These are phyloP conservation scores for Gorsachius goisagi DNA, from an alignment of 2,113 vertebrate species.

Conservation along the genomic window DNA sequence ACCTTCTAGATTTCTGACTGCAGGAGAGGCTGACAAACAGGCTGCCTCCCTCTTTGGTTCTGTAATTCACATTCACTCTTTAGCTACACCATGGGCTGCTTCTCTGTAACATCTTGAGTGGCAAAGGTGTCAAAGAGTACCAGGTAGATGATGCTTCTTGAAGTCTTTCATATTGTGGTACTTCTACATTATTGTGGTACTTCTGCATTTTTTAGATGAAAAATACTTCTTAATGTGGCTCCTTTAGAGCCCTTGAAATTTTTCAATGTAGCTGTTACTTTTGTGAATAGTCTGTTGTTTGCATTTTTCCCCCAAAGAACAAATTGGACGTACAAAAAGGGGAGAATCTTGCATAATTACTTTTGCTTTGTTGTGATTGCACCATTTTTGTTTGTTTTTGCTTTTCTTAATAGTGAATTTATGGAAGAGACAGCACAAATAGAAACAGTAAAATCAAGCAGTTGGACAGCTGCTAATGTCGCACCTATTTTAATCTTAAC, in stretches of 20 bases:
- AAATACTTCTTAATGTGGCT: background rate
- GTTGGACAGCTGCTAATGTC: background rate
- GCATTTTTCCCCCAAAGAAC: background rate
- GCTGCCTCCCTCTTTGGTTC: background rate
- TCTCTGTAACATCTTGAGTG: background rate
- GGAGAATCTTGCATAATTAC: background rate
- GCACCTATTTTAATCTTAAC: background rate
- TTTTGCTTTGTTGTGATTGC: background rate
- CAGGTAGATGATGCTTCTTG: background rate
- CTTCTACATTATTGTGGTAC: background rate
- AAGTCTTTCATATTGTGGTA: background rate
- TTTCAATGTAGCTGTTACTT: background rate
- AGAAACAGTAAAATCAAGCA: background rate
- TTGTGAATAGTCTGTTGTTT: background rate
- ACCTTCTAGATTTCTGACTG: background rate
- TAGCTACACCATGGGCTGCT: background rate
- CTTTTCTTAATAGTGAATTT: background rate
- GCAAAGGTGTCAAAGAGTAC: background rate
- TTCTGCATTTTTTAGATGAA: background rate
- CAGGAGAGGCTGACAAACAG: background rate
- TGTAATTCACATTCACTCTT: background rate
- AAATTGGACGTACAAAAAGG: background rate
- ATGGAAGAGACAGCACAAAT: background rate
- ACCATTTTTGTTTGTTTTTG: background rate
- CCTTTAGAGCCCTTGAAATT: background rate